Evolutionary conservation across 2,888 invertebrate species (phyloP).

Genomic region (Creontiades dilutus): DNA sequence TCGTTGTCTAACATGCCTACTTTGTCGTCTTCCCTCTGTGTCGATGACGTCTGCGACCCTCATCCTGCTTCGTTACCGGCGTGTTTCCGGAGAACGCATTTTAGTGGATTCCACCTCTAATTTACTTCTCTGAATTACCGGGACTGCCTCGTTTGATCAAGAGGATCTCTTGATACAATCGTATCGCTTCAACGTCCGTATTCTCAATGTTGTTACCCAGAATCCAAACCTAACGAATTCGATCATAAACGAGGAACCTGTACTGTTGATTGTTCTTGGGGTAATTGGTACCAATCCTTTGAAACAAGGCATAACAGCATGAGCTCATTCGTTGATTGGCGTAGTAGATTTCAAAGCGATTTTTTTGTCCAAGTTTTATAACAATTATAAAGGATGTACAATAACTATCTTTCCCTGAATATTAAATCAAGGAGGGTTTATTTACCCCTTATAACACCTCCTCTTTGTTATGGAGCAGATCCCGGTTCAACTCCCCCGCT

Average conservation of each 20-base stretch:
- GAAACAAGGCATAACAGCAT: background rate
- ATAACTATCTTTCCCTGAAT: too few relatives aligned
- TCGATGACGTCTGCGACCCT: background rate
- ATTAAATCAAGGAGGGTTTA: too few relatives aligned
- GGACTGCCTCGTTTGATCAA: slow-evolving; percentile 13
- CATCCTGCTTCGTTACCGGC: slow-evolving; percentile 45
- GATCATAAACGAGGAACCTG: background rate
- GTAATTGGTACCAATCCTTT: background rate
- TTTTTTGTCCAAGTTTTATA: too few relatives aligned
- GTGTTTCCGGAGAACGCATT: slow-evolving; percentile 20
- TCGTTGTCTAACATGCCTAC: slow-evolving; percentile 32
- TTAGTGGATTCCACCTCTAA: slow-evolving; percentile 36
- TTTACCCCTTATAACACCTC: too few relatives aligned
- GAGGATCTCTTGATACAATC: background rate
- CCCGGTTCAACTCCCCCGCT: too few relatives aligned
- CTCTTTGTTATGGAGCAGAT: too few relatives aligned
- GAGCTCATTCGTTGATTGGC: too few relatives aligned
- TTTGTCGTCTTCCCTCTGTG: slow-evolving; percentile 8
- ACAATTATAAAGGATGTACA: too few relatives aligned
- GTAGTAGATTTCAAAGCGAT: too few relatives aligned
- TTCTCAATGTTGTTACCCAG: background rate
- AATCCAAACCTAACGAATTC: background rate
- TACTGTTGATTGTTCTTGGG: background rate
- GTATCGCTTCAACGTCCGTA: background rate
- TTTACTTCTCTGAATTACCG: slow-evolving; percentile 31